Percentiles rank a stretch among this genome's conserved stretches.
Conservation (phyloP, 2,888 invertebrate species). For the Habroteleia sp. region DNA sequence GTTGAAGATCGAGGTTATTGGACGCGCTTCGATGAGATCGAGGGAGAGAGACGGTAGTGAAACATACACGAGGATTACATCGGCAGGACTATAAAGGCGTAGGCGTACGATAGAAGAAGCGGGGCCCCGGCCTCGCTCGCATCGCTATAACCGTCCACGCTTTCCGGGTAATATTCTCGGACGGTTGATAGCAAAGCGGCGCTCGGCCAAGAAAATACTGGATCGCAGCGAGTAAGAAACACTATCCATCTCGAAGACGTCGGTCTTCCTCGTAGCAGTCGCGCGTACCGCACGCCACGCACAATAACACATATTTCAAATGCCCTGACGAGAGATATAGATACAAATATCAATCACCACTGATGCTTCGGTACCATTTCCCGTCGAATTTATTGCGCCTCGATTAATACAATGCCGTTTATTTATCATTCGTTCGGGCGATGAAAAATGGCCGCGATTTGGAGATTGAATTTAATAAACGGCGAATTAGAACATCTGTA, state of each 20-base stretch:
- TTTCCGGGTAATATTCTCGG: slow-evolving; percentile 71
- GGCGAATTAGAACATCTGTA: too few relatives aligned
- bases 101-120: slow-evolving; percentile 59
- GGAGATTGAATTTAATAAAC: too few relatives aligned
- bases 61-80: slow-evolving; percentile 36
- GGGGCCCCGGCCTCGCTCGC: slow-evolving; percentile 25
- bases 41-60: slow-evolving; percentile 46
- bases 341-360: slow-evolving; percentile 33
- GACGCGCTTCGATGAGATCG: slow-evolving; percentile 60
- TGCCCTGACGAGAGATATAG: slow-evolving; percentile 10
- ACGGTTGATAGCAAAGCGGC: slow-evolving; percentile 36
- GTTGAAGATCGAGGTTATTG: slow-evolving; percentile 61
- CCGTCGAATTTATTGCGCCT: slow-evolving; percentile 14
- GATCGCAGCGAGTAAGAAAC: slow-evolving; percentile 48
- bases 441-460: slow-evolving; percentile 30
- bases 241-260: slow-evolving; percentile 62
- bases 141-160: slow-evolving; percentile 63
- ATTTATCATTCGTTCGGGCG: slow-evolving; percentile 24
- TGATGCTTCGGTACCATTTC: slow-evolving; percentile 11
- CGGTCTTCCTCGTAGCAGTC: slow-evolving; percentile 21
- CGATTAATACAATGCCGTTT: slow-evolving; percentile 38
- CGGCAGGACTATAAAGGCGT: slow-evolving; percentile 52
- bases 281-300: slow-evolving; percentile 33
- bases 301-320: slow-evolving; percentile 52
- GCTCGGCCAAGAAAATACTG: slow-evolving; percentile 55